Evolutionary conservation across 2,797 vertebrate genomes (phyloP).

Genomic region (Brachyrhaphis roseni): DNA sequence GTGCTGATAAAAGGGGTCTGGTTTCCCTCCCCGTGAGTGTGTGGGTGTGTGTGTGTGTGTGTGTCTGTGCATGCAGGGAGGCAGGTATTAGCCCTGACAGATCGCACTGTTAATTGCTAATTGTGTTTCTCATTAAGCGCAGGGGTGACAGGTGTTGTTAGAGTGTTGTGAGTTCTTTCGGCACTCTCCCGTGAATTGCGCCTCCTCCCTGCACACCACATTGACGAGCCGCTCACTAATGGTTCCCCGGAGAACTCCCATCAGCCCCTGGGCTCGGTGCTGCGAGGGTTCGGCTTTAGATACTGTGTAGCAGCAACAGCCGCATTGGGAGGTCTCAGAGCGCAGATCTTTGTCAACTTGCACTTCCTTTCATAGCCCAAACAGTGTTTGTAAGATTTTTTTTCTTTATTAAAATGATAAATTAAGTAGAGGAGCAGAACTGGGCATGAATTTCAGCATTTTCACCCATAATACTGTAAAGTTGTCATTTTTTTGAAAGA

Average conservation of each 20-base stretch:
- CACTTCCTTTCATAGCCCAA: slow-evolving; percentile 23
- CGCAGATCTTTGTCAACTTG: slow-evolving; percentile 48
- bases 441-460: neutral
- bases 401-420: neutral
- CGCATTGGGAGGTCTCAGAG: slow-evolving; percentile 65
- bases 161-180: slow-evolving; percentile 82
- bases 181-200: slow-evolving; percentile 78
- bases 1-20: slow-evolving; percentile 70
- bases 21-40: slow-evolving; percentile 22
- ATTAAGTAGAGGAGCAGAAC: neutral
- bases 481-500: neutral
- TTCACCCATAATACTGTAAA: neutral
- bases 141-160: slow-evolving; percentile 89
- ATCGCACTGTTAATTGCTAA: slow-evolving; percentile 88
- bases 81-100: slow-evolving; percentile 86
- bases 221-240: slow-evolving; percentile 80
- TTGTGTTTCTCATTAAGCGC: slow-evolving; percentile 88
- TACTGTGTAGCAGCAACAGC: slow-evolving; percentile 83
- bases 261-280: slow-evolving; percentile 80
- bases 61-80: slow-evolving; percentile 50
- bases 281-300: slow-evolving; percentile 79
- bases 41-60: slow-evolving; percentile 32
- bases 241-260: slow-evolving; percentile 83
- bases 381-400: neutral
- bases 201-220: slow-evolving; percentile 67